Evolutionary conservation across 2,797 vertebrate genomes (phyloP).

Genomic region (Rachycentron canadum): DNA sequence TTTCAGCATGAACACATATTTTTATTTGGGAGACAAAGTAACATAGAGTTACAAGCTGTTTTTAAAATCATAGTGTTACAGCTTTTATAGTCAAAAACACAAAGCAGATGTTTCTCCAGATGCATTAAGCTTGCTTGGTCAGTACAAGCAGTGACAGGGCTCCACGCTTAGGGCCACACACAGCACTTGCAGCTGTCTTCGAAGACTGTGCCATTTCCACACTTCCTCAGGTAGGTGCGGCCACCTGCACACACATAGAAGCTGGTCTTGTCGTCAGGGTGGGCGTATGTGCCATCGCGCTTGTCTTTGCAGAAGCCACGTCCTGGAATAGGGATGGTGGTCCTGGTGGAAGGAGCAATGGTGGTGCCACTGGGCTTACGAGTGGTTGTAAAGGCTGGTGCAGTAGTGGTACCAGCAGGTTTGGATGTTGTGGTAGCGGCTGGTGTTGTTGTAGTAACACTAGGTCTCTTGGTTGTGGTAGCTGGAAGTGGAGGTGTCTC

Average conservation of each 20-base stretch:
- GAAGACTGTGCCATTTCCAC: constrained; percentile 67
- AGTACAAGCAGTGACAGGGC: background rate
- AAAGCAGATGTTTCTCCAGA: background rate
- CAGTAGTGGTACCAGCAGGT: constrained; percentile 34
- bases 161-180: constrained; percentile 51
- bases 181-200: constrained; percentile 77
- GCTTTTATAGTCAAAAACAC: background rate
- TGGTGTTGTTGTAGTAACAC: constrained; percentile 7
- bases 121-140: background rate
- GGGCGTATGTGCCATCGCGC: constrained; percentile 66
- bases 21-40: too few species aligned
- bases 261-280: constrained; percentile 43
- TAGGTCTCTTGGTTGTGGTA: constrained; percentile 46
- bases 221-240: constrained; percentile 42
- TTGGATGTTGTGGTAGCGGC: constrained; percentile 29
- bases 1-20: too few species aligned
- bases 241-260: constrained; percentile 70
- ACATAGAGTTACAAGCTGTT: background rate
- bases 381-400: constrained; percentile 17
- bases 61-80: background rate
- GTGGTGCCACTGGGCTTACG: constrained; percentile 32
- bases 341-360: constrained; percentile 33
- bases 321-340: constrained; percentile 50
- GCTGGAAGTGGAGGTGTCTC: constrained; percentile 32
- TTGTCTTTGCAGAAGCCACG: constrained; percentile 63